Evolutionary conservation across 2,888 invertebrate species (phyloP).

Genomic region (Drosophila neonasuta): DNA sequence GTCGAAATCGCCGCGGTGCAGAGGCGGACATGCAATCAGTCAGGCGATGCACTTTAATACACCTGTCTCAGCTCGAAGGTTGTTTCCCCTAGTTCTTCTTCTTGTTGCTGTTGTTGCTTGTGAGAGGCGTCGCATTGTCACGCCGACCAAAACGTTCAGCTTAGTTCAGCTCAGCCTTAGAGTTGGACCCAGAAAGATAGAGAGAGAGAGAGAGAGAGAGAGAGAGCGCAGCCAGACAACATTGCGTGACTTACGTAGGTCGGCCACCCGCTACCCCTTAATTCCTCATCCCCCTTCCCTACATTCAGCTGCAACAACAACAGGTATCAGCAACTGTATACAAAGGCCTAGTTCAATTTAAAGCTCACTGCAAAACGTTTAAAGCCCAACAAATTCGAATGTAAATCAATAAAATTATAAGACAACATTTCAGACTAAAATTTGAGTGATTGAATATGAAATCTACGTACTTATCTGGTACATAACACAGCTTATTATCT

Average conservation of each 20-base stretch:
- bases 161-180: slow-evolving; percentile 12
- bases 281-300: background rate
- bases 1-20: slow-evolving; percentile 34
- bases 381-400: slow-evolving; percentile 19
- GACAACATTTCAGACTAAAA: background rate
- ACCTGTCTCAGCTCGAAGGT: slow-evolving; percentile 43
- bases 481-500: no score
- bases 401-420: slow-evolving; percentile 35
- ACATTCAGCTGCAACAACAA: slow-evolving; percentile 26
- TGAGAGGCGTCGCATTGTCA: slow-evolving; percentile 71
- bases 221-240: slow-evolving; percentile 46
- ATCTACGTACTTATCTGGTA: no score
- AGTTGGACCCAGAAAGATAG: slow-evolving; percentile 27
- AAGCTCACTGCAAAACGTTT: slow-evolving; percentile 27
- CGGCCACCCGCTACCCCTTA: slow-evolving; percentile 31
- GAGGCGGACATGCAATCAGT: slow-evolving; percentile 75
- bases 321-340: slow-evolving; percentile 43
- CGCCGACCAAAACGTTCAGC: slow-evolving; percentile 48
- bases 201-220: slow-evolving; percentile 5
- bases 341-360: slow-evolving; percentile 72
- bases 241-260: slow-evolving; percentile 77
- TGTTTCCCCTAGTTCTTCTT: slow-evolving; percentile 11
- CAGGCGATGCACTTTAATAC: slow-evolving; percentile 71
- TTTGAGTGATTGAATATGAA: background rate
- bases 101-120: slow-evolving; percentile 24